Percentiles rank a stretch among this genome's conserved stretches.
Conservation (phyloP, 2,888 invertebrate species). For the Lymantria dispar region DNA sequence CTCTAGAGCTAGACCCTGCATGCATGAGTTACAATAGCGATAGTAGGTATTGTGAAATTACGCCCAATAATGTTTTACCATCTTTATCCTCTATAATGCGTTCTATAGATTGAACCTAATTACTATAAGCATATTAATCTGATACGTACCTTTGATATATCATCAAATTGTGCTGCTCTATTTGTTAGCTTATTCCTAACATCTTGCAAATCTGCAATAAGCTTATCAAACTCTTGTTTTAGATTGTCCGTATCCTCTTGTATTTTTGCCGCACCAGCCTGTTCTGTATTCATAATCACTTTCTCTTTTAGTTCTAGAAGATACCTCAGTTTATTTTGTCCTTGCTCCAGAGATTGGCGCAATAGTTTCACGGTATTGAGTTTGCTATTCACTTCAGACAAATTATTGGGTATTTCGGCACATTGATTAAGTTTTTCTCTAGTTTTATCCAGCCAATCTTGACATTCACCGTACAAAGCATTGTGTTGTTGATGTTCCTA, state of each 20-base stretch:
- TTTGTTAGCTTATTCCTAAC: slow-evolving; percentile 88
- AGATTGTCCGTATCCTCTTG: slow-evolving; percentile 95
- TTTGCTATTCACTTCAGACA: slow-evolving; percentile 93
- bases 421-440: slow-evolving; percentile 93
- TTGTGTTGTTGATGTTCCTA: slow-evolving; percentile 97
- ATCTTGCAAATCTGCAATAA: slow-evolving; percentile 91
- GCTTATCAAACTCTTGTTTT: slow-evolving; percentile 94
- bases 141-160: slow-evolving; percentile 87
- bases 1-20: too few species aligned
- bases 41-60: too few species aligned
- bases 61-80: too few species aligned
- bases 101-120: neutral
- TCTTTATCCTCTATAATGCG: too few species aligned
- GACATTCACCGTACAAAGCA: slow-evolving; percentile 95
- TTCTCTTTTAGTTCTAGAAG: slow-evolving; percentile 95
- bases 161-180: slow-evolving; percentile 91
- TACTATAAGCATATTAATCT: neutral
- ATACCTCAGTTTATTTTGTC: slow-evolving; percentile 83
- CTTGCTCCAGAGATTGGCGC: slow-evolving; percentile 95
- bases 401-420: slow-evolving; percentile 89
- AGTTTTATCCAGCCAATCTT: slow-evolving; percentile 95
- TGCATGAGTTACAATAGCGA: too few species aligned
- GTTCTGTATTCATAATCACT: slow-evolving; percentile 96
- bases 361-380: slow-evolving; percentile 93
- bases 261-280: slow-evolving; percentile 92